Evolutionary conservation across 37 sponge, comb jelly and placozoan species (phyloP), one percentile per base, ranked within the genome.

Genomic region (Aphrocallistes beatrix): DNA sequence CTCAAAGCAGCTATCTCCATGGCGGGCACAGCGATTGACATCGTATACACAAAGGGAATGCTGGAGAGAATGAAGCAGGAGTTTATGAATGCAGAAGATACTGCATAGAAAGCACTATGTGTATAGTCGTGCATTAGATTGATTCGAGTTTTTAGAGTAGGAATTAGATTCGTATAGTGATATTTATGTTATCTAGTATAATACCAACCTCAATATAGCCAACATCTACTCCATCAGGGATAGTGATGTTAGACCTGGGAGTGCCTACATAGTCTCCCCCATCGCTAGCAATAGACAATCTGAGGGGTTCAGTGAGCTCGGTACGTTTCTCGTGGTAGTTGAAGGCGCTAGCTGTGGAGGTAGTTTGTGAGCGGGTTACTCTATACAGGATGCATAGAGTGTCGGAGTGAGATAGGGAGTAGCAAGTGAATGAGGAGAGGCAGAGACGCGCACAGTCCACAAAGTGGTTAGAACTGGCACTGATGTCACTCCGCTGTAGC

Each of bases 1-100:
- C n/a, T n/a, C n/a, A n/a, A 25, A 93, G 88, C 84, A 86, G 96
- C 89, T 28, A 93, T 93, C 42, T 90, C 90, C 34, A 87, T 95
- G 88, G 96, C 96, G 16, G 51, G 87, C 32, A 91, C 94, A 10
- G 84, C 86, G 21, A 37, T 93, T 32, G 92, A 91, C 51, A 87
- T 95, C 32, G 81, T 95, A 81, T 89, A 86, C 1, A 82, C 83
- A 32, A 82, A n/a, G n/a, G n/a, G n/a, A n/a, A n/a, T n/a, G n/a
- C n/a, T n/a, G n/a, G n/a, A n/a, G n/a, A n/a, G n/a, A 82, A 25
- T n/a, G n/a, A n/a, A n/a, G n/a, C n/a, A n/a, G n/a, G n/a, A n/a
- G n/a, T n/a, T n/a, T n/a, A n/a, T n/a, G n/a, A n/a, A n/a, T n/a
- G n/a, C n/a, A n/a, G n/a, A n/a, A n/a, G n/a, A n/a, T n/a, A n/a